Percentiles rank a stretch among this genome's conserved stretches.
Conservation (phyloP, 2,797 vertebrate genomes). For the Arctocebus calabarensis region DNA sequence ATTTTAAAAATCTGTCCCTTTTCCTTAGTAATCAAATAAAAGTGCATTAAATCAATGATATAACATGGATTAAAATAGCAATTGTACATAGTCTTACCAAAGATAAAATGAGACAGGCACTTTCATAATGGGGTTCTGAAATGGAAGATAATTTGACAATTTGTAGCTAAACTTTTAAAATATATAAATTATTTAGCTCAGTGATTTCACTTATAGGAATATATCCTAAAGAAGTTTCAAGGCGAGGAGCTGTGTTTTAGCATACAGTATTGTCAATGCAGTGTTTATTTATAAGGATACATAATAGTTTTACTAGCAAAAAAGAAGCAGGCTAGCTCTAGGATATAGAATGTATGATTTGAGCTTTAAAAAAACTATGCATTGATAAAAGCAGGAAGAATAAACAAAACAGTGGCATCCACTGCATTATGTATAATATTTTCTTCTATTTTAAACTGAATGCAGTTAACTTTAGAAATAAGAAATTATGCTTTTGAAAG, state of each 20-base stretch:
- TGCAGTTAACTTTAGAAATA: conserved; percentile 7
- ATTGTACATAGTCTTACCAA: background rate
- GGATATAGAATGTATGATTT: background rate
- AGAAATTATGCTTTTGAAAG: background rate
- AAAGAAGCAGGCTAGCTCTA: background rate
- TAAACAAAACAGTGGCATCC: background rate
- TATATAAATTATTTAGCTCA: conserved; percentile 13
- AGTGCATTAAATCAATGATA: background rate
- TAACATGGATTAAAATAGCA: conserved; percentile 10
- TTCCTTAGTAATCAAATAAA: background rate
- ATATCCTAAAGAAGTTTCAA: conserved; percentile 13
- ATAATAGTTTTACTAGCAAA: background rate
- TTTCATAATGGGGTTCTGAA: background rate
- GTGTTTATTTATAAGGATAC: background rate
- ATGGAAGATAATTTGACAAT: background rate
- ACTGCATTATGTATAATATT: background rate
- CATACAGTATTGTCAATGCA: conserved; percentile 27
- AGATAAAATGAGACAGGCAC: background rate
- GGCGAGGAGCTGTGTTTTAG: background rate
- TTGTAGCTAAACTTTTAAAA: background rate
- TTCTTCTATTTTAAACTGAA: background rate
- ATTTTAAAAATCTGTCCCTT: background rate
- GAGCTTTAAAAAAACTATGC: background rate
- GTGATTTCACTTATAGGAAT: conserved; percentile 25
- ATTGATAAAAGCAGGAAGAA: background rate